These are phyloP conservation scores for Heterodera carotae DNA, from an alignment of 1,140 invertebrate species.

Conservation along the genomic window DNA sequence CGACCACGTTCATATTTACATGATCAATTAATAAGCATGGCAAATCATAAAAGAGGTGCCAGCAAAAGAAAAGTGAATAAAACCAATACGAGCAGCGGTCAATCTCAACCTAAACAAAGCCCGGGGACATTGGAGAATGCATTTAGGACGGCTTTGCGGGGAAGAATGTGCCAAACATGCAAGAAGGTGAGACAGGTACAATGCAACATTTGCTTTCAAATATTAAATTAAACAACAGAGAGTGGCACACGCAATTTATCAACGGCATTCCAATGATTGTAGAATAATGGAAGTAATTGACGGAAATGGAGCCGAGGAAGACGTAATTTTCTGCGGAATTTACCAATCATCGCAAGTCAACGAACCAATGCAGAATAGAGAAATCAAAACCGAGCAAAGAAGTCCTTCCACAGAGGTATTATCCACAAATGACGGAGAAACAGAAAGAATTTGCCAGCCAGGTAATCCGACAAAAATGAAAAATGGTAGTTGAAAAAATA, in stretches of 20 bases:
- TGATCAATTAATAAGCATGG: background rate
- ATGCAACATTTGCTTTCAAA: background rate
- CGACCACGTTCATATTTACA: no score
- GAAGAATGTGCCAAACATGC: constrained; percentile 22
- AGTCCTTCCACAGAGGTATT: background rate
- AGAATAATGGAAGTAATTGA: background rate
- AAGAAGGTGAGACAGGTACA: background rate
- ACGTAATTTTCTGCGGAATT: constrained; percentile 30
- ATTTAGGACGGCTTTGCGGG: background rate
- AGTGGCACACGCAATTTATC: constrained; percentile 18
- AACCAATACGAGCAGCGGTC: background rate
- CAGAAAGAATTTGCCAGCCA: background rate
- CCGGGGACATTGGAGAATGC: constrained; percentile 16
- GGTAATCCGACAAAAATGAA: background rate
- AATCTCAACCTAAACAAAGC: constrained; percentile 13
- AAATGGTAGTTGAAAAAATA: background rate
- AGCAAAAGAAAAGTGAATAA: background rate
- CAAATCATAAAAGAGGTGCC: background rate
- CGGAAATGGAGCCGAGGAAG: constrained; percentile 3
- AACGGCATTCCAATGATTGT: constrained; percentile 25
- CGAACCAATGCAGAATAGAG: background rate
- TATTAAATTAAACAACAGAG: background rate
- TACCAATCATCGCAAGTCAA: background rate
- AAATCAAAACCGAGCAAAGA: constrained; percentile 2
- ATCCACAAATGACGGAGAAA: background rate